Conservation (phyloP, 1,140 invertebrate genomes). For the Battus philenor region DNA sequence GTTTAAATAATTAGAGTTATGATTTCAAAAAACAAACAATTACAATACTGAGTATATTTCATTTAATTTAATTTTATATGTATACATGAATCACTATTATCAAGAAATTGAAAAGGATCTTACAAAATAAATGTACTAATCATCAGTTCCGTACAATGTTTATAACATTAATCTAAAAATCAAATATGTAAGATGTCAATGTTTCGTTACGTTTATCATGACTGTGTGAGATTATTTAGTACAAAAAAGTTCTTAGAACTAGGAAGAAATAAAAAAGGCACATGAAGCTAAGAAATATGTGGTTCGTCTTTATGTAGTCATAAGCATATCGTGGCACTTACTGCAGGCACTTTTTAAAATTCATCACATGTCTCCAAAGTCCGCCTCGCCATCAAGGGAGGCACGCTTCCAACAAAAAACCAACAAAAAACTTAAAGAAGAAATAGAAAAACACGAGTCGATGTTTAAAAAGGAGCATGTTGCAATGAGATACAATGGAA, state of each 20-base stretch:
- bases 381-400: constrained; percentile 40
- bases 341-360: constrained; percentile 59
- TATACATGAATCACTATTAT: no score
- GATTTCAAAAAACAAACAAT: no score
- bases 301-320: constrained; percentile 37
- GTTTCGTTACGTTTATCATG: no score
- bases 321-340: constrained; percentile 52
- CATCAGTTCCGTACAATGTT: no score
- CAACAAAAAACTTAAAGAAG: constrained; percentile 35
- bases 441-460: constrained; percentile 45
- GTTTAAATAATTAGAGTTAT: no score
- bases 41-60: no score
- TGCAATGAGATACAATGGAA: constrained; percentile 55
- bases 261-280: background rate
- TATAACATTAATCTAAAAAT: no score
- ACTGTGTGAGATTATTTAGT: no score
- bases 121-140: no score
- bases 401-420: constrained; percentile 55
- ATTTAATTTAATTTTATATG: no score
- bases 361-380: constrained; percentile 55
- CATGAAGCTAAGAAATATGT: background rate
- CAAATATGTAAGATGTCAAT: no score
- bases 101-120: no score
- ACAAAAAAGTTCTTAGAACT: background rate
- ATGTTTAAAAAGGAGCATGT: constrained; percentile 59